These are phyloP conservation scores for Apostichopus parvimensis DNA, from an alignment of 35 echinoderm and acorn worm genomes.

Conservation along the genomic window DNA sequence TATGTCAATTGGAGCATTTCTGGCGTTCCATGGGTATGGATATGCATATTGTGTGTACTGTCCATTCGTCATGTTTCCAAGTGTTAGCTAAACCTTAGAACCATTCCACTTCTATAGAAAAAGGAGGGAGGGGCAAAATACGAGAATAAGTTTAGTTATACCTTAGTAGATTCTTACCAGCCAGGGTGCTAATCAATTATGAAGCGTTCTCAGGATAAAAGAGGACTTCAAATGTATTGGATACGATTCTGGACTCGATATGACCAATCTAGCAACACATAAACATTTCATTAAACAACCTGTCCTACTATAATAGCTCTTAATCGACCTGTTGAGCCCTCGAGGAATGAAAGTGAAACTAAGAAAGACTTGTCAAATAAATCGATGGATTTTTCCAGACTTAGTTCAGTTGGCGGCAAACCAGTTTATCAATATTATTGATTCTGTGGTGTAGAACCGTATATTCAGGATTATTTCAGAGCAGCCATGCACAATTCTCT, in stretches of 20 bases:
- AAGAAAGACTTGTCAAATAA: background rate
- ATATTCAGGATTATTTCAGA: too few species aligned
- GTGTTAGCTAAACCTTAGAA: too few species aligned
- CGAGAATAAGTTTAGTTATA: too few species aligned
- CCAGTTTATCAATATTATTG: background rate
- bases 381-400: background rate
- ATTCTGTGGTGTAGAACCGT: background rate
- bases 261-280: background rate
- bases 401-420: background rate
- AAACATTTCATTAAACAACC: background rate
- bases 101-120: too few species aligned
- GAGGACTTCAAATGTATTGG: background rate
- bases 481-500: too few species aligned
- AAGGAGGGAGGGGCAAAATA: too few species aligned
- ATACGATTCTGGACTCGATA: background rate
- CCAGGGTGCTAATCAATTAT: too few species aligned
- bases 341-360: background rate
- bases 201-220: background rate
- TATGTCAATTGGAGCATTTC: too few species aligned
- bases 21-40: too few species aligned
- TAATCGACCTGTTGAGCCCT: background rate
- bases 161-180: too few species aligned
- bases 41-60: too few species aligned
- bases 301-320: background rate
- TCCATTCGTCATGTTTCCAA: too few species aligned